Conservation (phyloP, 2,797 vertebrate genomes). For the Cephalopachus bancanus region DNA sequence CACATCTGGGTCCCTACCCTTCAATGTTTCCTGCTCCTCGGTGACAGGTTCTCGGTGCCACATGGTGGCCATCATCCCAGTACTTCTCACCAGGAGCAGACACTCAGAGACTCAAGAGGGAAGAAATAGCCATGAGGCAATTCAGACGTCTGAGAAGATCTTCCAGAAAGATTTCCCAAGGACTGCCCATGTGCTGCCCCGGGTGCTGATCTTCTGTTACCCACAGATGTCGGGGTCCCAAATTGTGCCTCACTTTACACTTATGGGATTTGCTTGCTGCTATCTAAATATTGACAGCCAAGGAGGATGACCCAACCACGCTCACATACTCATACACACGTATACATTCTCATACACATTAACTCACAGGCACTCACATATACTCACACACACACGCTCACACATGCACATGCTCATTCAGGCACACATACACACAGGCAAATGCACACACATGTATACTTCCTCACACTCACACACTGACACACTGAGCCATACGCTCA, state of each 20-base stretch:
- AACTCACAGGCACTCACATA: not conserved
- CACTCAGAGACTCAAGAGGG: not conserved
- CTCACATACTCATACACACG: not conserved
- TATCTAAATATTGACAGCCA: fast-evolving
- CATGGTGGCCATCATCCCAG: too few relatives aligned
- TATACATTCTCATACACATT: not conserved
- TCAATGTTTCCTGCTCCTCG: not conserved
- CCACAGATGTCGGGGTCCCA: fast-evolving
- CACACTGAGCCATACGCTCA: fast-evolving
- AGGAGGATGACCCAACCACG: fast-evolving
- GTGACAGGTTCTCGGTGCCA: not conserved
- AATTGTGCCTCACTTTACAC: too few relatives aligned
- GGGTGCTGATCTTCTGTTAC: not conserved
- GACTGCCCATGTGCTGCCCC: fast-evolving
- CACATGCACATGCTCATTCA: not conserved
- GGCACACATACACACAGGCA: not conserved
- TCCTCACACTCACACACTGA: not conserved
- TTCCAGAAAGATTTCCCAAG: not conserved
- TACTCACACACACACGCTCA: fast-evolving
- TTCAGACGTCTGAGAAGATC: not conserved
- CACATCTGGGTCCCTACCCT: not conserved
- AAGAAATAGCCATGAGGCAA: fast-evolving
- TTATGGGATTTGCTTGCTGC: fast-evolving
- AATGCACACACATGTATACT: too few relatives aligned
- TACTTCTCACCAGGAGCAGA: fast-evolving